Percentiles rank a stretch among this genome's conserved stretches.
Conservation (phyloP, 2,888 invertebrate genomes). For the Oegoconia quadripuncta region DNA sequence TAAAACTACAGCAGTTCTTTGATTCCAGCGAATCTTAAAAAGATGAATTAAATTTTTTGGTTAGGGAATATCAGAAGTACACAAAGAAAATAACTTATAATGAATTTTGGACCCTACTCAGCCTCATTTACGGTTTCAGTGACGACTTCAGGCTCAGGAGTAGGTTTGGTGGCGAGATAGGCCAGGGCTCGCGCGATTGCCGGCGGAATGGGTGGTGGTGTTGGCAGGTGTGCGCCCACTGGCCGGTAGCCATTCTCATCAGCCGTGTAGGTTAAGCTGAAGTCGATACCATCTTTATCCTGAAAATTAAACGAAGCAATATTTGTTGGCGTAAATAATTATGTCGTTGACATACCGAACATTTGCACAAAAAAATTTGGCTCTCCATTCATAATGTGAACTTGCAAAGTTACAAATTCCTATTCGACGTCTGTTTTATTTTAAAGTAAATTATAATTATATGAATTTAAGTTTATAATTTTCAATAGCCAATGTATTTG, state of each 20-base stretch:
- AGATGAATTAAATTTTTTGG: too few species aligned
- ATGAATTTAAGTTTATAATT: too few species aligned
- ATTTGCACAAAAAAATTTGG: not conserved
- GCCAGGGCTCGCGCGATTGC: conserved; percentile 75
- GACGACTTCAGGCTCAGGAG: conserved; percentile 47
- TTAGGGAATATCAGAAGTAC: not conserved
- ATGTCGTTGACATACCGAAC: not conserved
- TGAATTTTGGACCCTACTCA: too few species aligned
- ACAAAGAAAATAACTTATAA: not conserved
- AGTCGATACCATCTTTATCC: conserved; percentile 70
- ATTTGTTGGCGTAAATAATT: not conserved
- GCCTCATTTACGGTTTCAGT: conserved; percentile 31
- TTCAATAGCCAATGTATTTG: too few species aligned
- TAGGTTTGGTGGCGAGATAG: conserved; percentile 69
- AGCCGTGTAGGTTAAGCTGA: conserved; percentile 72
- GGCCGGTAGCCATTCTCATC: conserved; percentile 75
- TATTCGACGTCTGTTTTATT: too few species aligned
- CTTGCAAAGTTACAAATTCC: too few species aligned
- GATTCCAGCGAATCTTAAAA: too few species aligned
- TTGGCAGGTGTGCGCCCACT: conserved; percentile 67
- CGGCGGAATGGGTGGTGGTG: conserved; percentile 73
- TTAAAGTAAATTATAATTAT: too few species aligned
- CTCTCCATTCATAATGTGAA: too few species aligned
- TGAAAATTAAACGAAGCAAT: conserved; percentile 40
- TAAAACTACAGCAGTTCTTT: too few species aligned